Conservation (phyloP, 2,888 invertebrate genomes). For the Pollenia amentaria region DNA sequence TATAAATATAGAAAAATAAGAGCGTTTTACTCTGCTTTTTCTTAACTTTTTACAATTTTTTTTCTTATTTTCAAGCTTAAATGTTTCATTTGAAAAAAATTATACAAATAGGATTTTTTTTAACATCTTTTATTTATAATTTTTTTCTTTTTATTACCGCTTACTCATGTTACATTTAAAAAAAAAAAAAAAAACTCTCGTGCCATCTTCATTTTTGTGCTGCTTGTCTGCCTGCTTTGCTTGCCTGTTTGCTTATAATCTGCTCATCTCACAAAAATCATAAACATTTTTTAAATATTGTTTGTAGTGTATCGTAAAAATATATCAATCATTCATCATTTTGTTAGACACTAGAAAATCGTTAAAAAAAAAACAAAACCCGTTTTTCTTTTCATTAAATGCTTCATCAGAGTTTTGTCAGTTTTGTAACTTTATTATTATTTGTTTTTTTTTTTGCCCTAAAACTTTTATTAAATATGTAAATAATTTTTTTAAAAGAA, state of each 20-base stretch:
- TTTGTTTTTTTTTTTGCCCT: slow-evolving; percentile 1
- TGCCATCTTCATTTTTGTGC: slow-evolving; percentile 73
- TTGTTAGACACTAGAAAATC: slow-evolving; percentile 37
- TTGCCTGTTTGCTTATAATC: slow-evolving; percentile 82
- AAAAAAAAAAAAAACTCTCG: slow-evolving; percentile 73
- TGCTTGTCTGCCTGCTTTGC: slow-evolving; percentile 80
- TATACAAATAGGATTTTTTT: slow-evolving; percentile 5
- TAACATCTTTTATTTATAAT: background rate
- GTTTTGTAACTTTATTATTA: slow-evolving; percentile 15
- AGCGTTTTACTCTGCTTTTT: background rate
- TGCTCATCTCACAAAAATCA: slow-evolving; percentile 76
- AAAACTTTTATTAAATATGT: background rate
- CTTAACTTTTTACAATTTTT: background rate
- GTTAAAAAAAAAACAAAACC: slow-evolving; percentile 24
- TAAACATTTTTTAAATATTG: slow-evolving; percentile 43
- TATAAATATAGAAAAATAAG: background rate
- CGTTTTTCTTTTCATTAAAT: slow-evolving; percentile 17
- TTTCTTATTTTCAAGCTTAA: slow-evolving; percentile 1
- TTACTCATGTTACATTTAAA: slow-evolving; percentile 37
- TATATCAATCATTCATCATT: slow-evolving; percentile 54
- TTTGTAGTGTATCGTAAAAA: slow-evolving; percentile 30
- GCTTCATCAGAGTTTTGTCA: slow-evolving; percentile 5
- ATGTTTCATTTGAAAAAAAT: slow-evolving; percentile 3
- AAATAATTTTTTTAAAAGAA: background rate
- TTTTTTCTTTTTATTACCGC: slow-evolving; percentile 33